Base-by-base conservation (phyloP, 2,797 vertebrate species). In the Setipinna tenuifilis region DNA sequence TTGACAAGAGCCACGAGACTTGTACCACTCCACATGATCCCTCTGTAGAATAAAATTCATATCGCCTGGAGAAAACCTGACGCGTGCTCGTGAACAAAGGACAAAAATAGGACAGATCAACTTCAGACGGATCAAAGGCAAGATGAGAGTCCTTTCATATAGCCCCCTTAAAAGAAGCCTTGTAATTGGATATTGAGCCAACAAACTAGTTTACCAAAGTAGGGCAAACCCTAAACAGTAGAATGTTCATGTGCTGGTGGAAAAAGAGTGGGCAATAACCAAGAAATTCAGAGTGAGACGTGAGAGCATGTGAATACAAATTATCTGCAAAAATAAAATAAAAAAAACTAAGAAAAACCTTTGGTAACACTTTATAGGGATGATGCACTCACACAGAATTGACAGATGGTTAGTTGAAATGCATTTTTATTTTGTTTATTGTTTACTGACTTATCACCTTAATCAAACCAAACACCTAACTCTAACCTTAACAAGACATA, bases 191-290 rank as follows among this genome's bases (percentile, higher is more conserved):
- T 78, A 78, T 78, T 44, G 71, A 44, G 71, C 71, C 71, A 78
- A 78, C 35, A 78, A 78, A 41, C 71, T 78, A 78, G 71, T 78
- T 78, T 78, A 78, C 71, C 16, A 78, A 78, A 78, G 71, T 78
- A 78, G 71, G 71, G 6, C 71, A 78, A 31, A 75, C 28, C 28
- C 68, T 75, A 41, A 41, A 44, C 71, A 78, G 71, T 14, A 71
- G 7, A 44, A 35, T 41, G 75, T 87, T 81, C 82, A 88, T 86
- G 59, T 82, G 82, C 84, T 85, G 17, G 83, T 28, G 23, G 89
- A 5, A 82, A 75, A 3, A 35, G 81, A 85, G 88, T 87, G 48
- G 86, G 23, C 82, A 9, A 46, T 44, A 61, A 48, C 10, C 71
- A 50, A 28, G 4, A 12, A 31, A 71, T 68, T 6, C 23, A 14